Base-by-base conservation (phyloP, 2,888 invertebrate species). In the Syrphus vitripennis region DNA sequence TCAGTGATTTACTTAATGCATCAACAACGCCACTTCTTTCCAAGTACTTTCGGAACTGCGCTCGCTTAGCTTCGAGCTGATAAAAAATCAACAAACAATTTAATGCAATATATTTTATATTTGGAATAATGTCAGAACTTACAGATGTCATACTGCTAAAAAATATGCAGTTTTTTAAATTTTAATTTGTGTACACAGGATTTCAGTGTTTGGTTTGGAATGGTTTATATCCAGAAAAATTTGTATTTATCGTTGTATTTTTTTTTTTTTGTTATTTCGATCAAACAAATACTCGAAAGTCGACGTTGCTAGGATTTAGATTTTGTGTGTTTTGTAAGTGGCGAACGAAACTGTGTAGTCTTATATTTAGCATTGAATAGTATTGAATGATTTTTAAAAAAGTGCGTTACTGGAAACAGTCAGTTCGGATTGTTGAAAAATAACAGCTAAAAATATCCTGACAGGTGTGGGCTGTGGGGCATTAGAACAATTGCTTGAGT, bases 1-100 rank as follows among this genome's bases (percentile, higher is more conserved):
- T 92, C 4, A 92, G 82, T 0, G 92, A 92, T 87, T 91, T 91
- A 83, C 92, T 92, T 6, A 92, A 79, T 0, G 92, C 92, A 87
- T 92, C 92, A 45, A 92, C 92, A 14, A 92, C 92, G 4, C 92
- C 92, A 37, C 91, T 90, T n/a, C 91, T 88, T 72, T 92, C 92
- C 76, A 92, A 88, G 87, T 92, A 92, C 87, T 92, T 92, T 12
- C 92, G 91, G 83, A 92, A 92, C 83, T 92, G 92, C 53, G 91
- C 91, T n/a, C 92, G 91, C 88, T 92, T 92, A 34, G 91, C 91
- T 89, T 92, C 92, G 80, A 92, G 91, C 92, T 92, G 19, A 2
- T 59, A 67, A 71, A 34, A 7, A 12, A 34, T 34, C 9, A 10
- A 5, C 16, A 71, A 21, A 48, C 21, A 57, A 19, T 10, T 48